Evolutionary conservation across 2,888 invertebrate genomes (phyloP).

Genomic region (Bellardia bayeri): DNA sequence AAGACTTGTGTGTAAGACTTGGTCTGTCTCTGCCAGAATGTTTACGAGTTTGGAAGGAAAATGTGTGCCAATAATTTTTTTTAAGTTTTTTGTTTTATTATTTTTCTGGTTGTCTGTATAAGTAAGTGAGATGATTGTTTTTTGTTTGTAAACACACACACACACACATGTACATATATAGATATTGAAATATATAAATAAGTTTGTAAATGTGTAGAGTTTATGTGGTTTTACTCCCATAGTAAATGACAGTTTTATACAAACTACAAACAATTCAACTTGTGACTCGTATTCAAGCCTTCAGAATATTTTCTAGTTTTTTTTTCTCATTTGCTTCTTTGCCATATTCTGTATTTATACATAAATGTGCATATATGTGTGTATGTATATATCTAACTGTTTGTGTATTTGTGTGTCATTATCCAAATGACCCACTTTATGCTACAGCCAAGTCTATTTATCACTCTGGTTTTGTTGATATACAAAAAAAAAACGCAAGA

Average conservation of each 20-base stretch:
- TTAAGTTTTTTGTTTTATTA: background rate
- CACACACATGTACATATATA: background rate
- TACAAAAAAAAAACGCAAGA: slow-evolving; percentile 18
- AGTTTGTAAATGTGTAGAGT: slow-evolving; percentile 40
- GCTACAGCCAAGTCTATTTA: slow-evolving; percentile 77
- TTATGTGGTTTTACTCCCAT: slow-evolving; percentile 65
- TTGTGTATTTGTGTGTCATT: slow-evolving; percentile 65
- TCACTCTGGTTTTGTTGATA: slow-evolving; percentile 74
- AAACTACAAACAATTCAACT: slow-evolving; percentile 66
- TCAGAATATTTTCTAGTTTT: background rate
- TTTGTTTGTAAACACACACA: slow-evolving; percentile 6
- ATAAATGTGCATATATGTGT: slow-evolving; percentile 20
- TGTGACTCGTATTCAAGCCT: slow-evolving; percentile 55
- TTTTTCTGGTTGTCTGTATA: slow-evolving; percentile 30
- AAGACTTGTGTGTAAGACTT: background rate
- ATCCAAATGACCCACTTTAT: slow-evolving; percentile 77
- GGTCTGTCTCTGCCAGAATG: slow-evolving; percentile 27
- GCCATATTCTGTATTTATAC: background rate
- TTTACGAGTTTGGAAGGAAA: slow-evolving; percentile 40
- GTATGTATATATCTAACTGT: slow-evolving; percentile 20
- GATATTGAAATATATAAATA: background rate
- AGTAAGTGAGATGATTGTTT: slow-evolving; percentile 4
- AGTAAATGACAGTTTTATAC: slow-evolving; percentile 68
- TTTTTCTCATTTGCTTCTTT: background rate
- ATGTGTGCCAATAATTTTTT: slow-evolving; percentile 52